These are phyloP conservation scores for Actinemys pallida DNA, from an alignment of 2,113 vertebrate species.

Conservation along the genomic window DNA sequence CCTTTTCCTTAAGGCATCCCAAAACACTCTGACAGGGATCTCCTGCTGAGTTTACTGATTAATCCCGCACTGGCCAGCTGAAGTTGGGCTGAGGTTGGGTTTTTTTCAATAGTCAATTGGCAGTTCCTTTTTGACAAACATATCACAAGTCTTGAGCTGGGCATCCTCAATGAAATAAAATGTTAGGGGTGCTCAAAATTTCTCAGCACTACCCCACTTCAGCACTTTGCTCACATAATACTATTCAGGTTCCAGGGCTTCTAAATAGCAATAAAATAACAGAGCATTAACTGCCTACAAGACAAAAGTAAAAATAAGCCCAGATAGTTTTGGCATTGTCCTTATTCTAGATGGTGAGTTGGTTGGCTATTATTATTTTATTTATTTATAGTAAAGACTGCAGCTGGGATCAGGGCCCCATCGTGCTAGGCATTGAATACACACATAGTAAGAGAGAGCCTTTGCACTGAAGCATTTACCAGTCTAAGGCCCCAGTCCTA, in stretches of 20 bases:
- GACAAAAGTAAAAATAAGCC: neutral
- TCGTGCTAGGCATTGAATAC: conserved; percentile 56
- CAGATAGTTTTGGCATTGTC: neutral
- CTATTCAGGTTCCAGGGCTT: neutral
- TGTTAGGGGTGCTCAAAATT: neutral
- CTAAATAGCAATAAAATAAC: conserved; percentile 29
- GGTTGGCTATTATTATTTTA: conserved; percentile 43
- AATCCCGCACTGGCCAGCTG: neutral
- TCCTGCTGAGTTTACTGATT: neutral
- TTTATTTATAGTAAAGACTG: neutral
- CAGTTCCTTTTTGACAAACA: neutral
- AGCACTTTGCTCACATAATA: neutral
- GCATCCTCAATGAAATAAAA: neutral
- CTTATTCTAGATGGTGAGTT: neutral
- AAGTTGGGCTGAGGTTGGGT: neutral
- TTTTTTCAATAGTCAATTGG: neutral
- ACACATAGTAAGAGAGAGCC: conserved; percentile 53
- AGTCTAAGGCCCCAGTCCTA: conserved; percentile 57
- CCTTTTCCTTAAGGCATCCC: neutral
- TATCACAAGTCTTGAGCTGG: neutral
- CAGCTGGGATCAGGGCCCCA: conserved; percentile 62
- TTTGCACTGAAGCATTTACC: conserved; percentile 63
- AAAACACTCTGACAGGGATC: neutral
- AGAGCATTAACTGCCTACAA: conserved; percentile 30
- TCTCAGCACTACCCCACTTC: neutral